Percentiles rank a stretch among this genome's conserved stretches.
Conservation (phyloP, 2,797 vertebrate species). For the Sebastes vulpes region DNA sequence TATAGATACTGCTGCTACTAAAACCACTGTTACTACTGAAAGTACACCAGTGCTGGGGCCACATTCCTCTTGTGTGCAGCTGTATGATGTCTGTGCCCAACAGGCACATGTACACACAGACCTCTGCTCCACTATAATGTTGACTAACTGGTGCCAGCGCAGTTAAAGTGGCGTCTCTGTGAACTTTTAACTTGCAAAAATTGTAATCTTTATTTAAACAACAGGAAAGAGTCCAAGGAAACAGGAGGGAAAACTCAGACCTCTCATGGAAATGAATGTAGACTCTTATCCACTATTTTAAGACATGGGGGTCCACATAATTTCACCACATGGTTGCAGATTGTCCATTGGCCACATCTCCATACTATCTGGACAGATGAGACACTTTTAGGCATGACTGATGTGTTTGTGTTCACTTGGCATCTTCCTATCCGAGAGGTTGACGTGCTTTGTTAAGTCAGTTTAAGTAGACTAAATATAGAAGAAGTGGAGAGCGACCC, state of each 20-base stretch:
- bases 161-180: too few relatives aligned
- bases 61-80: neutral
- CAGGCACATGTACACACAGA: neutral
- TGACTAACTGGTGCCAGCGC: too few relatives aligned
- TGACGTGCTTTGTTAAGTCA: conserved; percentile 30
- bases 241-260: too few relatives aligned
- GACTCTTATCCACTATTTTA: too few relatives aligned
- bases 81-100: conserved; percentile 9
- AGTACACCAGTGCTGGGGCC: neutral
- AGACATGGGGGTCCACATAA: too few relatives aligned
- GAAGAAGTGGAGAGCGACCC: conserved; percentile 27
- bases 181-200: too few relatives aligned
- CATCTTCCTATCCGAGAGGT: neutral
- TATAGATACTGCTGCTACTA: neutral
- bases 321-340: too few relatives aligned
- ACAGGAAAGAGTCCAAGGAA: too few relatives aligned
- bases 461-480: conserved; percentile 39
- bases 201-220: too few relatives aligned
- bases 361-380: neutral
- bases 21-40: neutral
- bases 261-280: too few relatives aligned
- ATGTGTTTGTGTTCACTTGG: conserved; percentile 13
- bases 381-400: conserved; percentile 19
- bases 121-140: neutral
- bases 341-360: too few relatives aligned